Evolutionary conservation across 2,888 invertebrate species (phyloP).

Genomic region (Nasonia oneida): DNA sequence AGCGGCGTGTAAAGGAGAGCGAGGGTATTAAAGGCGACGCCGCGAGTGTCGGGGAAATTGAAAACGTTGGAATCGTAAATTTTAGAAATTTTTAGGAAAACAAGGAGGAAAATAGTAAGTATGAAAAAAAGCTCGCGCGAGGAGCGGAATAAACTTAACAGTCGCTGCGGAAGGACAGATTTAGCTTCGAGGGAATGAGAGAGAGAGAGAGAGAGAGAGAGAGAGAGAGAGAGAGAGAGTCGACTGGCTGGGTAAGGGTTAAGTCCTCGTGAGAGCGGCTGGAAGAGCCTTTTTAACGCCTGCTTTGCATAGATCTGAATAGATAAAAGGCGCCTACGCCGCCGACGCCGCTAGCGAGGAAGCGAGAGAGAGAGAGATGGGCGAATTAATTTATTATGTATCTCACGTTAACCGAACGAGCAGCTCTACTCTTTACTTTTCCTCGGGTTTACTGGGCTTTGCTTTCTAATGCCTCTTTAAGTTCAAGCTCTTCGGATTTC

Average conservation of each 20-base stretch:
- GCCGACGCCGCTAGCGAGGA: background rate
- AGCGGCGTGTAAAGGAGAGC: constrained; percentile 50
- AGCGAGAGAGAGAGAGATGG: constrained; percentile 69
- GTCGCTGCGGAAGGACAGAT: constrained; percentile 51
- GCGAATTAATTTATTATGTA: constrained; percentile 79
- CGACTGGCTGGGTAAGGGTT: constrained; percentile 45
- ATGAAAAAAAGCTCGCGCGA: background rate
- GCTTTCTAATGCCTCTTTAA: constrained; percentile 72
- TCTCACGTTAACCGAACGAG: constrained; percentile 70
- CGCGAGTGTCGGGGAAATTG: constrained; percentile 17
- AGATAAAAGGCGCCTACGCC: constrained; percentile 72
- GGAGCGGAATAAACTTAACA: constrained; percentile 34
- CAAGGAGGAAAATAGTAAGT: background rate
- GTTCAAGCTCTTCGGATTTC: constrained; percentile 64
- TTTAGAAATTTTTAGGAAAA: background rate
- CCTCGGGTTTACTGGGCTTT: constrained; percentile 66
- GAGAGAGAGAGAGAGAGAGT: background rate
- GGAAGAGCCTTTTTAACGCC: constrained; percentile 76
- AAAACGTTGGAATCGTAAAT: constrained; percentile 7
- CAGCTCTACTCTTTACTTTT: constrained; percentile 72
- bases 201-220: background rate
- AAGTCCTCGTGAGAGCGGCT: constrained; percentile 62
- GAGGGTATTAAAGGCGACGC: background rate
- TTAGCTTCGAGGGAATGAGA: constrained; percentile 54
- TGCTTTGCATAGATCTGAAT: constrained; percentile 79